Evolutionary conservation across 2,888 invertebrate species (phyloP), one percentile per base, ranked within the genome.

Genomic region (Phytoseiulus persimilis): DNA sequence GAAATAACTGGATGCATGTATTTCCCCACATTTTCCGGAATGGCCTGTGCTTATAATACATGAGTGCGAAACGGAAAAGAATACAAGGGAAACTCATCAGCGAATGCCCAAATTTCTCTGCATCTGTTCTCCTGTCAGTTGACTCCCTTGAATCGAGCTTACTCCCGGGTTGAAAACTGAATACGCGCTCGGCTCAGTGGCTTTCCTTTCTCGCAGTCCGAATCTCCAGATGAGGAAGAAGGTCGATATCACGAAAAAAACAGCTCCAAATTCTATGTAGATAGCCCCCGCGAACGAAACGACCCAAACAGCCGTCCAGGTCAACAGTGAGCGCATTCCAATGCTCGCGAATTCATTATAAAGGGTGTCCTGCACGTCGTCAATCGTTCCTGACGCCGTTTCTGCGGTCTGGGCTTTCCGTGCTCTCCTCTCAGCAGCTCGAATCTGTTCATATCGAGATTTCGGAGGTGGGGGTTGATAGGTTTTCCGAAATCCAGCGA

Each of bases 91-190:
- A 28, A 2, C 2, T 65, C 65, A 65, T 65, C 65, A 87, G 32
- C 87, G 87, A 23, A 87, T 87, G 6, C 87, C 87, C 32, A 87
- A 9, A 9, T 6, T 87, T 31, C 31, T 87, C 1, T 23, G 87
- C 87, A 87, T 87, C 31, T 87, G 87, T 32, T 87, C 87, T 6
- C 87, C 87, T 0, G 33, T 87, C 2, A 87, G 87, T 32, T 87
- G 3, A 23, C 87, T 87, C 11, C 87, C 87, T 45, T 87, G 87
- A 23, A 87, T 87, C 32, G 87, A 32, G 32, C 39, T 45, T 23
- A 87, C 87, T 33, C 87, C 87, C n/a, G 87, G 87, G 18, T 87
- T 87, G 87, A 87, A 87, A 33, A 87, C 87, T 45, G 87, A 87
- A 23, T 87, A 87, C n/a, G 87, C 87, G 33, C 87, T 87, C 0